Conservation (phyloP, 2,888 invertebrate species). For the Xanthorhoe designata region DNA sequence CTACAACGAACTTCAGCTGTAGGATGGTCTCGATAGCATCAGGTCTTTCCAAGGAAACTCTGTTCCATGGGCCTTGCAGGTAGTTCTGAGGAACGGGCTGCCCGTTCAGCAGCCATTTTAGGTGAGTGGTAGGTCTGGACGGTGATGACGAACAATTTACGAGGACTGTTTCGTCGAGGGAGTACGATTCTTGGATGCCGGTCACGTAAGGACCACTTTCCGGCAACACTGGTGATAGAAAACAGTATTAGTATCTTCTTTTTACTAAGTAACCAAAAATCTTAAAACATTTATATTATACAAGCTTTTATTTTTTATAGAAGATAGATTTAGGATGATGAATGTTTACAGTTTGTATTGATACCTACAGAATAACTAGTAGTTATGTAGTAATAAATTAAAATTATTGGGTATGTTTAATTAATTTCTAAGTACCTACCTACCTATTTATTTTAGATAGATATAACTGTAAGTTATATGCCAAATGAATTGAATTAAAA, state of each 20-base stretch:
- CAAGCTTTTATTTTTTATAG: too few relatives aligned
- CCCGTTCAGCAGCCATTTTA: slow-evolving; percentile 94
- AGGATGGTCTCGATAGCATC: slow-evolving; percentile 89
- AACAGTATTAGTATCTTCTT: neutral
- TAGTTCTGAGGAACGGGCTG: slow-evolving; percentile 85
- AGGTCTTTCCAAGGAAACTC: slow-evolving; percentile 75
- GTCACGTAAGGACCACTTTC: slow-evolving; percentile 90
- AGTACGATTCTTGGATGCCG: slow-evolving; percentile 91
- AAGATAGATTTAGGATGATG: too few relatives aligned
- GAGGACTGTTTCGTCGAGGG: slow-evolving; percentile 89
- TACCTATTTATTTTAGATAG: too few relatives aligned
- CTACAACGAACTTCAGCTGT: slow-evolving; percentile 90
- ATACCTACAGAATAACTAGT: too few relatives aligned
- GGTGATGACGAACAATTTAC: slow-evolving; percentile 93
- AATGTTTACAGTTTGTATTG: too few relatives aligned
- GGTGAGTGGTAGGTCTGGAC: slow-evolving; percentile 91
- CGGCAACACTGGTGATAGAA: slow-evolving; percentile 88
- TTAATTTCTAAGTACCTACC: too few relatives aligned
- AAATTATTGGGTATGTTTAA: too few relatives aligned
- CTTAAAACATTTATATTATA: too few relatives aligned
- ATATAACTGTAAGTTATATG: too few relatives aligned
- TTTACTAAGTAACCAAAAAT: neutral
- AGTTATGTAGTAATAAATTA: too few relatives aligned
- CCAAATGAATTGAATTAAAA: too few relatives aligned
- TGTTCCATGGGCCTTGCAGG: slow-evolving; percentile 81